Conservation (phyloP, 2,888 invertebrate genomes). For the Tetranychus piercei region DNA sequence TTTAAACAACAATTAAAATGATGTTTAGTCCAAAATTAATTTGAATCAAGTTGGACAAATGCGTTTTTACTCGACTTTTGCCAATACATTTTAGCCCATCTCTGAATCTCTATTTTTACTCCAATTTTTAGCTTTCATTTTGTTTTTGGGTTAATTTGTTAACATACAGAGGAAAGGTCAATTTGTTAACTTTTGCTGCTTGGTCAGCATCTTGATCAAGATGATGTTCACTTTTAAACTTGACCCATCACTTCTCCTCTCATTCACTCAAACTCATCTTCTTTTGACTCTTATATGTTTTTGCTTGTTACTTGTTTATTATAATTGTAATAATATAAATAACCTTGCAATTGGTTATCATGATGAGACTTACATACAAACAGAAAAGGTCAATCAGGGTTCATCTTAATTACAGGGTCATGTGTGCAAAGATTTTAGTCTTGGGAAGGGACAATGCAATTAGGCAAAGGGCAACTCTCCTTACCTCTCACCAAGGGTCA, state of each 20-base stretch:
- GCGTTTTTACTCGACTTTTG: neutral
- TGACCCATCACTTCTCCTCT: neutral
- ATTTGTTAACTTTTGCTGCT: neutral
- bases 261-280: neutral
- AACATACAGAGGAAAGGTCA: neutral
- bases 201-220: neutral
- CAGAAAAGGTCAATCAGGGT: neutral
- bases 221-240: neutral
- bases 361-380: neutral
- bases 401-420: neutral
- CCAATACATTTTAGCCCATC: neutral
- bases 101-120: neutral
- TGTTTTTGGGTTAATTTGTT: neutral
- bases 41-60: neutral
- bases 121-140: neutral
- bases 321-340: neutral
- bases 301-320: neutral
- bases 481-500: neutral
- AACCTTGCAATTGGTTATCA: neutral
- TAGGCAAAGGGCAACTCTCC: neutral
- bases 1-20: too few species aligned
- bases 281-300: neutral
- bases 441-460: neutral
- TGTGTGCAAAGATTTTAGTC: neutral
- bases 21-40: too few species aligned